Evolutionary conservation across 2,113 vertebrate species (phyloP).

Genomic region (Heterocephalus glaber): DNA sequence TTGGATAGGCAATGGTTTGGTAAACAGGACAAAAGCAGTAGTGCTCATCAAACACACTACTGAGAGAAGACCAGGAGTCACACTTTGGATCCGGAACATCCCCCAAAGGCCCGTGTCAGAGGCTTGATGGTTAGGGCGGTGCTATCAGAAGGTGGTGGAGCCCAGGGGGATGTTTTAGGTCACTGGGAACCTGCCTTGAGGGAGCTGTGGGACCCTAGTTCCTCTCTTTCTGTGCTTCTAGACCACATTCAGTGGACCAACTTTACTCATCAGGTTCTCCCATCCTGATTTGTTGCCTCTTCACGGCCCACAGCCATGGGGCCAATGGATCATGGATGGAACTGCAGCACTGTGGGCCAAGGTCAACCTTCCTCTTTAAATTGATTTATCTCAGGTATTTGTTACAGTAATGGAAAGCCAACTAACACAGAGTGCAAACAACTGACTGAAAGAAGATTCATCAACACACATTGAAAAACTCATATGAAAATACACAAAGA

Average conservation of each 20-base stretch:
- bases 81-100: neutral
- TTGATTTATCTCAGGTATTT: neutral
- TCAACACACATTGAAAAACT: neutral
- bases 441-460: neutral
- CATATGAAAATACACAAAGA: neutral
- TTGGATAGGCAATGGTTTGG: neutral
- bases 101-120: neutral
- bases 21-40: neutral
- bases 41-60: neutral
- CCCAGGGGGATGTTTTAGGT: neutral
- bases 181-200: no score
- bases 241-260: no score
- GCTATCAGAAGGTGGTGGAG: neutral
- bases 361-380: neutral
- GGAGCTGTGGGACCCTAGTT: rapidly evolving
- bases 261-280: neutral
- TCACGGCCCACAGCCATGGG: neutral
- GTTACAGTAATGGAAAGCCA: neutral
- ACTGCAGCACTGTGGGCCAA: no score
- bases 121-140: no score
- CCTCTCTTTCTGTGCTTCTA: neutral
- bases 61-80: neutral
- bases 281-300: neutral
- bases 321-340: no score
- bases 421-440: neutral